Evolutionary conservation across 1,140 invertebrate genomes (phyloP), one percentile per base, ranked within the genome.

Genomic region (Pogonus chalceus): DNA sequence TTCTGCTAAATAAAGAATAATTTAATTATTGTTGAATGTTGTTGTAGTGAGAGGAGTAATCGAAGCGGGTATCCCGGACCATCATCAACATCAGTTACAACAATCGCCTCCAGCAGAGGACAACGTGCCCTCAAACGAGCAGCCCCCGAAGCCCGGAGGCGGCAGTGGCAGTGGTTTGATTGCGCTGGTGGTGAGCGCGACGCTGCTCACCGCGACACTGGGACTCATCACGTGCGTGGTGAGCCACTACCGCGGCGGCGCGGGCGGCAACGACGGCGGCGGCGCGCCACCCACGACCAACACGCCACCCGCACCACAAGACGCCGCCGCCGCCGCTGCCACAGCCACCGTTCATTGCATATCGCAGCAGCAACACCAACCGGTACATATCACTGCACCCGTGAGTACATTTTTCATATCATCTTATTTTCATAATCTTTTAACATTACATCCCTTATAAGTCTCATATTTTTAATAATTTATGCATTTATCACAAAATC

Each of bases 161-260:
- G 18, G 37, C 18, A 18, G 37, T 18, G 3, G 37, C 9, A 9
- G 18, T 4, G 18, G 37, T 3, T 18, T 43, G 9, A 18, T 63
- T 53, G 56, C 60, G 56, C 55, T 63, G 57, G 62, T 63, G 53
- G 55, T 61, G 53, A 59, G 57, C 47, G 56, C 58, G 50, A 49
- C 61, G 23, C 58, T 63, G 57, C 55, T 63, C 51, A 63, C 62
- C 39, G 56, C 61, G 47, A 56, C 62, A 49, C 59, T 63, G 62
- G 60, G 60, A 53, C 60, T 63, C 52, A 58, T 63, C 62, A 63
- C 62, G 60, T 63, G 62, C 62, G 60, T 61, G 53, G 56, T 63
- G 58, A 63, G 51, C 62, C 60, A 63, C 55, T 63, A 63, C 53
- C 61, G 61, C 53, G 37, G 39, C 37, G 53, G 43, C 12, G 53